Conservation (phyloP, 1,140 invertebrate species). For the Aradophagus sp. region DNA sequence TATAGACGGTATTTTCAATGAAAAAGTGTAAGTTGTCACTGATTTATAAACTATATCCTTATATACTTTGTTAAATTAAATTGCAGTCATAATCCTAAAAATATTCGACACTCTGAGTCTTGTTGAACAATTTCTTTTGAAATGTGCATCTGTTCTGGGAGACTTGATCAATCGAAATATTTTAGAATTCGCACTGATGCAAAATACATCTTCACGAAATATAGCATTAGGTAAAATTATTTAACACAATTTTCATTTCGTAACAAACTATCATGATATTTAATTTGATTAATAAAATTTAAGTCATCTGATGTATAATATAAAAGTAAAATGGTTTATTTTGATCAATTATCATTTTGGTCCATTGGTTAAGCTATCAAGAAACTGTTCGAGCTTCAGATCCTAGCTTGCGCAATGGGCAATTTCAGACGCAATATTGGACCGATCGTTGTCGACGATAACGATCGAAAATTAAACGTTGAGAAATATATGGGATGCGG, state of each 20-base stretch:
- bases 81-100: constrained; percentile 42
- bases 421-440: constrained; percentile 73
- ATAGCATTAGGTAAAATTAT: constrained; percentile 46
- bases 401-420: constrained; percentile 77
- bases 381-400: constrained; percentile 77
- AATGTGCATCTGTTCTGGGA: constrained; percentile 40
- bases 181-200: constrained; percentile 40
- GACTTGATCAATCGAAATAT: constrained; percentile 45
- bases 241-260: too few relatives aligned
- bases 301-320: too few relatives aligned
- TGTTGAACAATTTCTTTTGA: too few relatives aligned
- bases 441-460: constrained; percentile 66
- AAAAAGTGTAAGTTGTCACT: too few relatives aligned
- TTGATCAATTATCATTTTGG: background rate
- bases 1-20: constrained; percentile 25
- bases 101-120: constrained; percentile 40
- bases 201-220: constrained; percentile 16
- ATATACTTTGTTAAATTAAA: too few relatives aligned
- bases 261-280: too few relatives aligned
- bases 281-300: too few relatives aligned
- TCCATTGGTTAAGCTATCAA: constrained; percentile 70
- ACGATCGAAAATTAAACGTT: constrained; percentile 51
- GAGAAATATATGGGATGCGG: constrained; percentile 58
- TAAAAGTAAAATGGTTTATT: background rate
- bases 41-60: too few relatives aligned